phyloP scores from a whole-genome alignment of 2,888 invertebrate genomes.

The Chalcosyrphus nemorum region DNA sequence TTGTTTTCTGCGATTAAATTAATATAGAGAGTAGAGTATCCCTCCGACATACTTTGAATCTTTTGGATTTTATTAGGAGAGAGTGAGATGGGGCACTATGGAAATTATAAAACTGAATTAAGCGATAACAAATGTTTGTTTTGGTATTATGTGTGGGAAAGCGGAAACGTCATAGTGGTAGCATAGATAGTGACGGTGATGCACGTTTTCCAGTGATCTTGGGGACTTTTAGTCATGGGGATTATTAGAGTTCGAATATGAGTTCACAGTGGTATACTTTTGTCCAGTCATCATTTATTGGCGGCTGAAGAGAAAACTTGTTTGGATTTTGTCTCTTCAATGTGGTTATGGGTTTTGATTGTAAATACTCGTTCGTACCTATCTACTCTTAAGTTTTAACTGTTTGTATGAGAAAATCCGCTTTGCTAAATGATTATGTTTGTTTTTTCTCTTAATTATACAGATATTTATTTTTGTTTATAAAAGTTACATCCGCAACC shows the following conservation, averaged over 20 bases:
- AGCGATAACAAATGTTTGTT: background rate
- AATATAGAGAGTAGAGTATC: background rate
- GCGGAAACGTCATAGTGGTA: background rate
- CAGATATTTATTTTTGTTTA: too few species aligned
- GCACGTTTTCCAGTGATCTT: background rate
- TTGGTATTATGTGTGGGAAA: background rate
- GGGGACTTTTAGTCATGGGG: background rate
- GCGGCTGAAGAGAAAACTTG: background rate
- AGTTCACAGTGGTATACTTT: background rate
- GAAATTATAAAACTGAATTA: background rate
- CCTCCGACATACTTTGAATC: background rate
- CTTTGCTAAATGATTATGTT: too few species aligned
- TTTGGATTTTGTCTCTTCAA: background rate
- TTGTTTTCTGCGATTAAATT: background rate
- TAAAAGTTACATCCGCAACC: too few species aligned
- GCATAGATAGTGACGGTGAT: background rate
- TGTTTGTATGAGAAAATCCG: background rate
- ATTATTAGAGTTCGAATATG: background rate
- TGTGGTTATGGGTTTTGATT: background rate
- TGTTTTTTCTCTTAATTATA: too few species aligned
- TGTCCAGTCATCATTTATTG: background rate
- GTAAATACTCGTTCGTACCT: background rate
- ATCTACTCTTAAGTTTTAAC: background rate
- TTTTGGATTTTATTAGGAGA: background rate
- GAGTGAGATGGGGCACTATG: background rate